phyloP scores from a whole-genome alignment of 1,140 invertebrate genomes.

The Leguminivora glycinivorella region DNA sequence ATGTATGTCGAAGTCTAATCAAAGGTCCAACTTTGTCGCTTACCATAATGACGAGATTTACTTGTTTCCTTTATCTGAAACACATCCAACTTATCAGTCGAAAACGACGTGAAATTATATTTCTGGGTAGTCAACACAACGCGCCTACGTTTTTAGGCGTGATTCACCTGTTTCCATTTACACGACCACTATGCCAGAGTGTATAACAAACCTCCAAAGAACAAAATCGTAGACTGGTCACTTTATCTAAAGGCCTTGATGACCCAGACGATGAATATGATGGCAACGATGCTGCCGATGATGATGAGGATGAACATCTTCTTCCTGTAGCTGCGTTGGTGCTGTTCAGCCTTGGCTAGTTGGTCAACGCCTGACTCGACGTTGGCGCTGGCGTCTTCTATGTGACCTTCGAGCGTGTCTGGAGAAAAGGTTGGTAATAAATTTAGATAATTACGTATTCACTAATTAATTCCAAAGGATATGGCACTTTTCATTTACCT shows the following conservation, averaged over 20 bases:
- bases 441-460: background rate
- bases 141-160: no score
- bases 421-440: conserved; percentile 44
- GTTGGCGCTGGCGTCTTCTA: conserved; percentile 87
- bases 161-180: no score
- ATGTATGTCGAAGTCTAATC: no score
- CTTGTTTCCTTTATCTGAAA: no score
- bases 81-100: no score
- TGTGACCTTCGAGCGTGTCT: conserved; percentile 94
- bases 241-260: conserved; percentile 71
- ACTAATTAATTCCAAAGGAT: no score
- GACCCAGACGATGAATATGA: conserved; percentile 83
- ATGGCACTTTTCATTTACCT: no score
- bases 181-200: background rate
- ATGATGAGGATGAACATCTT: conserved; percentile 85
- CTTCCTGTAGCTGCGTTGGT: conserved; percentile 86
- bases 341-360: conserved; percentile 87
- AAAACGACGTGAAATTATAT: no score
- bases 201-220: background rate
- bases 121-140: no score
- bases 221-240: background rate
- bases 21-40: no score
- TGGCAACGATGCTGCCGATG: conserved; percentile 82
- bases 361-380: conserved; percentile 89
- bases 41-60: no score